Evolutionary conservation across 2,888 invertebrate species (phyloP).

Genomic region (Listrodromus nycthemerus): DNA sequence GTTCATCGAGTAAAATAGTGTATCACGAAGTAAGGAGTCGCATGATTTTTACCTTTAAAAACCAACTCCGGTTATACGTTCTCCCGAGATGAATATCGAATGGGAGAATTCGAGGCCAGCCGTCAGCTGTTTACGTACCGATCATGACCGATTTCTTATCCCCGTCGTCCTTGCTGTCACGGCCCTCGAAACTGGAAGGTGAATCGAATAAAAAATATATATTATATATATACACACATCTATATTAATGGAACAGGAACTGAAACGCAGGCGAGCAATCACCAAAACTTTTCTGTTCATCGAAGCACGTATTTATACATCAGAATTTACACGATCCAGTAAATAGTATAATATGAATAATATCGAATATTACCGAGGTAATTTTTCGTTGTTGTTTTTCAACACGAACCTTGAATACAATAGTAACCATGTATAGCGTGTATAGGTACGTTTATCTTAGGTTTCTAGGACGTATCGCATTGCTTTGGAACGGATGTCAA

Average conservation of each 20-base stretch:
- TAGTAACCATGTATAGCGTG: constrained; percentile 28
- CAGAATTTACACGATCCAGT: constrained; percentile 20
- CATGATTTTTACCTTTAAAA: neutral
- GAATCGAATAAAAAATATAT: neutral
- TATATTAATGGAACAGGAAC: constrained; percentile 2
- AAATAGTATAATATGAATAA: constrained; percentile 38
- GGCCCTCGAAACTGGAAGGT: constrained; percentile 11
- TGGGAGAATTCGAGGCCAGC: neutral
- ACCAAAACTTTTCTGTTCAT: constrained; percentile 24
- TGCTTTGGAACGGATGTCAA: constrained; percentile 57
- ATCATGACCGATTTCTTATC: constrained; percentile 34
- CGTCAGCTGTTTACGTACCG: neutral
- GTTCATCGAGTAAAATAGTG: constrained; percentile 30
- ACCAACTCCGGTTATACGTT: neutral
- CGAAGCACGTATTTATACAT: constrained; percentile 32
- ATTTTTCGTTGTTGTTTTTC: neutral
- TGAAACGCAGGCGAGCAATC: neutral
- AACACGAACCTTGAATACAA: constrained; percentile 7
- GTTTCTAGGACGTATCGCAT: constrained; percentile 56
- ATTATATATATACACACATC: too few species aligned
- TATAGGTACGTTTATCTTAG: constrained; percentile 39
- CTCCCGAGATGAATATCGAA: neutral
- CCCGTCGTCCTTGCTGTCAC: constrained; percentile 30
- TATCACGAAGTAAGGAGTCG: neutral
- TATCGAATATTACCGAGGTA: constrained; percentile 50